Conservation (phyloP, 1,140 invertebrate genomes). For the Maniola jurtina region DNA sequence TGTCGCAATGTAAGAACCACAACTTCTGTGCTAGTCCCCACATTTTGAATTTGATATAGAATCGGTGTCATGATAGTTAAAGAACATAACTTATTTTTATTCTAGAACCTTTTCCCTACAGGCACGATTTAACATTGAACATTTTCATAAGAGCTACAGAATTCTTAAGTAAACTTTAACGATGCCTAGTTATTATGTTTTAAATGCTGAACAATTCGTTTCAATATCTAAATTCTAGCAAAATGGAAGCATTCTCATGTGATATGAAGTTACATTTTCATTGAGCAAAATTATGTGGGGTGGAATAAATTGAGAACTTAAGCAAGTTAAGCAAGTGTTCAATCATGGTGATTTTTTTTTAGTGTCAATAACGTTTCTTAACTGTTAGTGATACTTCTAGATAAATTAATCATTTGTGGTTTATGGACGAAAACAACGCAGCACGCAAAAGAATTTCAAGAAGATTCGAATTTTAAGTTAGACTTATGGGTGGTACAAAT, state of each 20-base stretch:
- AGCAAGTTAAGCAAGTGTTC: neutral
- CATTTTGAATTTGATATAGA: too few relatives aligned
- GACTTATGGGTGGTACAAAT: too few relatives aligned
- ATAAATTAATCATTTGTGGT: neutral
- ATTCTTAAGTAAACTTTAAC: neutral
- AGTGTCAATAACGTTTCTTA: neutral
- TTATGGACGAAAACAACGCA: neutral
- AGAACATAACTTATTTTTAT: neutral
- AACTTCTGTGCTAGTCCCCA: too few relatives aligned
- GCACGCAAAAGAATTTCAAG: too few relatives aligned
- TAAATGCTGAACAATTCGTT: slow-evolving; percentile 27
- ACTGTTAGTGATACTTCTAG: neutral
- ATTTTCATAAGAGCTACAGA: neutral
- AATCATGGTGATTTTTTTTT: neutral
- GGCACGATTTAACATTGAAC: neutral
- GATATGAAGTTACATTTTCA: slow-evolving; percentile 55
- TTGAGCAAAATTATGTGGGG: slow-evolving; percentile 50
- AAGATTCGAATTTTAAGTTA: too few relatives aligned
- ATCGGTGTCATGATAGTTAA: neutral
- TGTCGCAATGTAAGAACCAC: too few relatives aligned
- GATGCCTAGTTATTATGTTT: slow-evolving; percentile 19
- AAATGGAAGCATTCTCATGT: slow-evolving; percentile 55
- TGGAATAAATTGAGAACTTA: neutral
- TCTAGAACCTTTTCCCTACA: neutral
- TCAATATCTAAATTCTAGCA: slow-evolving; percentile 38